Evolutionary conservation across 2,888 invertebrate species (phyloP).

Genomic region (Gymnosoma rotundatum): DNA sequence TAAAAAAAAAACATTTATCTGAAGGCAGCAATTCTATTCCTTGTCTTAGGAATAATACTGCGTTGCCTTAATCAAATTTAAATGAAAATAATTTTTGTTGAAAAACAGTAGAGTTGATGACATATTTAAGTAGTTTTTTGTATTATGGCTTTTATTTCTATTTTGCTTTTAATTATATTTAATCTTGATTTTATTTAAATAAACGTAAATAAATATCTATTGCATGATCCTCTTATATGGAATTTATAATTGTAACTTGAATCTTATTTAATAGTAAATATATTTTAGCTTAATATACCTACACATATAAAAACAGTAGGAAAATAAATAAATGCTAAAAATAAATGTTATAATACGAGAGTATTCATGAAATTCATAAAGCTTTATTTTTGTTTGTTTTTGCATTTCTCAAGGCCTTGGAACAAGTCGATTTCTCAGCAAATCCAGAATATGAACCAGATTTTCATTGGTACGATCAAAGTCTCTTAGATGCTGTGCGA

Average conservation of each 20-base stretch:
- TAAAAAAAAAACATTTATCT: too few species aligned
- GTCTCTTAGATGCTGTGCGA: conserved; percentile 91
- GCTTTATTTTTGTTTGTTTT: conserved; percentile 3
- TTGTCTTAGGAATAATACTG: too few species aligned
- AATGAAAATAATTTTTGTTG: too few species aligned
- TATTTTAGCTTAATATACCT: neutral
- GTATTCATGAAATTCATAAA: conserved; percentile 1
- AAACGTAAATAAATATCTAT: conserved; percentile 4
- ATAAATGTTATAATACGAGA: neutral
- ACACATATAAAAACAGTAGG: neutral
- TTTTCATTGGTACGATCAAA: conserved; percentile 96
- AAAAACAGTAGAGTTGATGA: neutral
- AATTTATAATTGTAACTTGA: neutral
- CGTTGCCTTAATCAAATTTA: too few species aligned
- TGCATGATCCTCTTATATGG: conserved; percentile 24
- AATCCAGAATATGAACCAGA: conserved; percentile 95
- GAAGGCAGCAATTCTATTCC: too few species aligned
- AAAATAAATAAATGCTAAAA: conserved; percentile 9
- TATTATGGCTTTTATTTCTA: neutral
- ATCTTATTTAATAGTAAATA: neutral
- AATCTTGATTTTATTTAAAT: conserved; percentile 1
- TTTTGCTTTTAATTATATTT: neutral
- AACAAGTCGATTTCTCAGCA: conserved; percentile 95
- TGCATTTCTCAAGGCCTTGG: conserved; percentile 84
- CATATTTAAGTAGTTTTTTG: neutral